Percentiles rank a stretch among this genome's conserved stretches.
Evolutionary conservation across 2,797 vertebrate genomes (phyloP).

Genomic region (Cetoscarus ocellatus): DNA sequence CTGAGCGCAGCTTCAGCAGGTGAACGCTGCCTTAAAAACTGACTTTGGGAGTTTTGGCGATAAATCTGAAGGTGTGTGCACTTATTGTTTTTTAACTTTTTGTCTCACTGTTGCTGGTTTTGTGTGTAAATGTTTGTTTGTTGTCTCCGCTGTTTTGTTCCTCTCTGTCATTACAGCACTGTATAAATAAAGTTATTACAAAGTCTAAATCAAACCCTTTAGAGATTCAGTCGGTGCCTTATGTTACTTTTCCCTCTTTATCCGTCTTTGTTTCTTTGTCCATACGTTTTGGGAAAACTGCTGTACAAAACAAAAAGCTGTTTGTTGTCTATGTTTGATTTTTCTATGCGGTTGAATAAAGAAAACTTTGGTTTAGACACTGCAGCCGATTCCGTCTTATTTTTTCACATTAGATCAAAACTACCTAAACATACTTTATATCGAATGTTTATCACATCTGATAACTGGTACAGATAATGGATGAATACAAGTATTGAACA

Average conservation of each 20-base stretch:
- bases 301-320: conserved; percentile 53
- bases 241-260: conserved; percentile 29
- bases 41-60: background rate
- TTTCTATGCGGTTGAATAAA: conserved; percentile 64
- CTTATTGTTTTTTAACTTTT: background rate
- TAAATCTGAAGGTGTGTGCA: background rate
- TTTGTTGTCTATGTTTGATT: conserved; percentile 29
- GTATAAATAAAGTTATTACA: too few species aligned
- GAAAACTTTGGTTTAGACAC: conserved; percentile 47
- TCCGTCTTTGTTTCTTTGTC: background rate
- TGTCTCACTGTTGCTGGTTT: conserved; percentile 18
- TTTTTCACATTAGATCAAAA: too few species aligned
- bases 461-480: too few species aligned
- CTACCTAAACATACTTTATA: too few species aligned
- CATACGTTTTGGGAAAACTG: conserved; percentile 37
- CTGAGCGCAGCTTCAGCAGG: background rate
- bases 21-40: background rate
- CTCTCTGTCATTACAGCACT: too few species aligned
- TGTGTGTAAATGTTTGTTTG: background rate
- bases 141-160: background rate
- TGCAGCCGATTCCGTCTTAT: too few species aligned
- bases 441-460: too few species aligned
- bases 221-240: conserved; percentile 56
- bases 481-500: too few species aligned
- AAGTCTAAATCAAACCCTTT: conserved; percentile 3